Evolutionary conservation across 1,140 invertebrate genomes (phyloP).

Genomic region (Branchinecta lindahli): DNA sequence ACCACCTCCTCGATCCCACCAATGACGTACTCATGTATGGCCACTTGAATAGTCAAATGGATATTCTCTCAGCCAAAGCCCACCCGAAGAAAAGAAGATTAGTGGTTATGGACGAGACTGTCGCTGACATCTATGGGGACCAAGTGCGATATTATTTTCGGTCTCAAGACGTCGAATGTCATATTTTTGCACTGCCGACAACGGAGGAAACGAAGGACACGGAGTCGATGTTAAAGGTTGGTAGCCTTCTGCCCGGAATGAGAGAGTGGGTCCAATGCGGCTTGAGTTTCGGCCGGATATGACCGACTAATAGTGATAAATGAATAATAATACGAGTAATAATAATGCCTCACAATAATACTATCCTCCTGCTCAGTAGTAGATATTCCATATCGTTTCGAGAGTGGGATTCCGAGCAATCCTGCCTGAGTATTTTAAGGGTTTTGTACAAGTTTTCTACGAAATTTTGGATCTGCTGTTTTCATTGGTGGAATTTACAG

Average conservation of each 20-base stretch:
- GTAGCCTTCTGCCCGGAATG: background rate
- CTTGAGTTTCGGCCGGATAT: too few species aligned
- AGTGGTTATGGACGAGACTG: background rate
- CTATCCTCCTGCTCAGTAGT: too few species aligned
- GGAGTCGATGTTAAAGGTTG: background rate
- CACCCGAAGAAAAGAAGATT: constrained; percentile 6
- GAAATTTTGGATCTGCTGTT: too few species aligned
- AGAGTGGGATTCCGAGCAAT: too few species aligned
- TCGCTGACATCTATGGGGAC: background rate
- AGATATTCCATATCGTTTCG: too few species aligned
- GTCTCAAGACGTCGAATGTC: background rate
- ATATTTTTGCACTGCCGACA: background rate
- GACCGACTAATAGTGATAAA: too few species aligned
- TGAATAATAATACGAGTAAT: too few species aligned
- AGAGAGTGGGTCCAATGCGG: too few species aligned
- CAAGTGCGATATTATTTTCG: background rate
- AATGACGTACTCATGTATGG: constrained; percentile 1
- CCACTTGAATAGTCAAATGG: background rate
- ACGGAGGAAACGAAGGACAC: background rate
- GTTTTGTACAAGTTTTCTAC: too few species aligned
- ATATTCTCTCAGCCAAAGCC: background rate
- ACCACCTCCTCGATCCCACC: background rate
- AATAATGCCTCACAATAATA: too few species aligned
- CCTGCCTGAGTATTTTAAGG: too few species aligned
- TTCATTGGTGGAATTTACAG: too few species aligned